A percentile compares a stretch with the other conserved stretches of the same genome.
These are phyloP conservation scores for Saccopteryx bilineata DNA, from an alignment of 2,113 vertebrate genomes.

Conservation along the genomic window DNA sequence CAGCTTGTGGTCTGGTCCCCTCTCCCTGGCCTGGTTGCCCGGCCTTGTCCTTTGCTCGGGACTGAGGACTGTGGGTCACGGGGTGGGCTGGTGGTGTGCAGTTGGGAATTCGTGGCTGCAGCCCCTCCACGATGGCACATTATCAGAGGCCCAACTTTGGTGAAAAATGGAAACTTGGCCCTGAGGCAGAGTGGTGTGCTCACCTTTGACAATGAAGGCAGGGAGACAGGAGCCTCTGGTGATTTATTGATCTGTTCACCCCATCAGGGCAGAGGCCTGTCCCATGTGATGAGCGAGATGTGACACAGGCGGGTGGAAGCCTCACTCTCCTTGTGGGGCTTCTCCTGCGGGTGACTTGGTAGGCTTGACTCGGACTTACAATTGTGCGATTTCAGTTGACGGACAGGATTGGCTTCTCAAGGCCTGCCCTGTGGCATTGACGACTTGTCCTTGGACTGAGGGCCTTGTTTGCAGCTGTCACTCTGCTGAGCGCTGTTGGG, in stretches of 20 bases:
- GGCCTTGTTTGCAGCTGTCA: neutral
- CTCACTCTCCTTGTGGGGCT: neutral
- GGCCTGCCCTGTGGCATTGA: neutral
- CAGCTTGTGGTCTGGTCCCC: neutral
- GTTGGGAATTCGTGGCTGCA: fast-evolving
- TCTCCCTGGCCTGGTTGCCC: neutral
- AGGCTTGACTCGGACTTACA: neutral
- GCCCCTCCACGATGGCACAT: neutral
- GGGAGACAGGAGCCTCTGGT: constrained; percentile 10
- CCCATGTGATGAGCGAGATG: constrained; percentile 21
- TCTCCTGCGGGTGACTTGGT: neutral
- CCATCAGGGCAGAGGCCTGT: constrained; percentile 30
- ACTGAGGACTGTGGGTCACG: fast-evolving
- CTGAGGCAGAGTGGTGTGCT: neutral
- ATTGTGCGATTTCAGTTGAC: neutral
- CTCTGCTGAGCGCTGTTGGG: neutral
- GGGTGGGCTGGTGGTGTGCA: fast-evolving
- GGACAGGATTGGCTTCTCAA: neutral
- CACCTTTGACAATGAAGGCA: constrained; percentile 50
- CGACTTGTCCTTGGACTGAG: neutral
- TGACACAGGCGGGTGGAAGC: neutral
- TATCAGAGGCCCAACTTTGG: neutral
- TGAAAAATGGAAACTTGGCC: constrained; percentile 43
- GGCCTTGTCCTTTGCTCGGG: neutral
- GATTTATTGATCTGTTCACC: constrained; percentile 69